A percentile compares a stretch with the other conserved stretches of the same genome.
Evolutionary conservation across 1,140 invertebrate genomes (phyloP).

Genomic region (Sminthurinus signatus): DNA sequence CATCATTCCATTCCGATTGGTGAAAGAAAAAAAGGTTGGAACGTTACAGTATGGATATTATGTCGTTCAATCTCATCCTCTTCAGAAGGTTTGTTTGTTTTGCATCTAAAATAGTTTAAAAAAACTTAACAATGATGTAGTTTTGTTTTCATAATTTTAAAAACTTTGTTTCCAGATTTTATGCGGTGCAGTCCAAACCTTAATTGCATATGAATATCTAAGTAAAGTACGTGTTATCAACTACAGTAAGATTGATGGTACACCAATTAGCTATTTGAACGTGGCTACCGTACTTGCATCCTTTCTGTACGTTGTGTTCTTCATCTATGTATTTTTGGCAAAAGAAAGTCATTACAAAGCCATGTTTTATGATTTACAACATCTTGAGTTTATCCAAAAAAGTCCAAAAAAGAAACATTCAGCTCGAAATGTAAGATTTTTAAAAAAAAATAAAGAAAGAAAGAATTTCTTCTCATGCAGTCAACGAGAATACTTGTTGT

Average conservation of each 20-base stretch:
- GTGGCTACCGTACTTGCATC: constrained; percentile 7
- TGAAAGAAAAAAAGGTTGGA: background rate
- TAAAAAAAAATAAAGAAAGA: background rate
- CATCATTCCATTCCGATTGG: constrained; percentile 23
- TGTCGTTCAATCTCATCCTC: background rate
- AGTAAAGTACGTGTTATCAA: constrained; percentile 1
- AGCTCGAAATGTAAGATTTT: background rate
- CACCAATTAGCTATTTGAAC: constrained; percentile 17
- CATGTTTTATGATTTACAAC: constrained; percentile 20
- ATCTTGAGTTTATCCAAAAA: constrained; percentile 16
- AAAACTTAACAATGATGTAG: too few relatives aligned
- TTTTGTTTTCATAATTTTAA: background rate
- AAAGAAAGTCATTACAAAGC: constrained; percentile 4
- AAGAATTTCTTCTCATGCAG: background rate
- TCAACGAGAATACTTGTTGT: too few relatives aligned
- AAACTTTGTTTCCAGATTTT: constrained; percentile 13
- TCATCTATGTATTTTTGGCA: constrained; percentile 24
- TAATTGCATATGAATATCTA: constrained; percentile 21
- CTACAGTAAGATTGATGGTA: constrained; percentile 1
- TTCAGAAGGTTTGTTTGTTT: constrained; percentile 7
- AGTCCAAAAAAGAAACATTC: background rate
- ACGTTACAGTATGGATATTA: background rate
- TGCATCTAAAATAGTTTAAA: background rate
- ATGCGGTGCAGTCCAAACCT: constrained; percentile 13
- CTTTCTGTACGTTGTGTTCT: constrained; percentile 15